Conservation (phyloP, 2,888 invertebrate species). For the Drosophila maculinotata region DNA sequence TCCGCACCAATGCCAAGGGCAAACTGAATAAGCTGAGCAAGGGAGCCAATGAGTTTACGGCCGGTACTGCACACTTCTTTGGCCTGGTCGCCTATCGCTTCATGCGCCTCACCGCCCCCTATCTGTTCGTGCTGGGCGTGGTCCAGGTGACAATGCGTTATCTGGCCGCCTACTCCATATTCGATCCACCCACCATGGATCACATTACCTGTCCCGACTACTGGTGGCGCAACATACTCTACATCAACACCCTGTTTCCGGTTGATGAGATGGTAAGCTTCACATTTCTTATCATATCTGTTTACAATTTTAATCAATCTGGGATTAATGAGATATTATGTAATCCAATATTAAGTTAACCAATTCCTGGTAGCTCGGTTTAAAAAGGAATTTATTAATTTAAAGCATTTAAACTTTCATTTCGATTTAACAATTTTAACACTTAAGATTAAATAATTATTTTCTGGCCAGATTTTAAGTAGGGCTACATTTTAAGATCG, state of each 20-base stretch:
- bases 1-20: slow-evolving; percentile 91
- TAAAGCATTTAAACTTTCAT: no score
- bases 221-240: slow-evolving; percentile 95
- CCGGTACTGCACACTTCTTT: slow-evolving; percentile 90
- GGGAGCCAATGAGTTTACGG: slow-evolving; percentile 87
- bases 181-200: slow-evolving; percentile 93
- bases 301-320: neutral
- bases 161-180: slow-evolving; percentile 92
- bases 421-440: no score
- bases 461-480: no score
- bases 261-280: slow-evolving; percentile 93
- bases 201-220: slow-evolving; percentile 93
- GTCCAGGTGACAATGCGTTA: slow-evolving; percentile 95
- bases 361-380: no score
- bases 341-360: no score
- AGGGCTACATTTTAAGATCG: no score
- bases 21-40: slow-evolving; percentile 89
- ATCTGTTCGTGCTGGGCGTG: slow-evolving; percentile 92
- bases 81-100: slow-evolving; percentile 92
- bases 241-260: slow-evolving; percentile 94
- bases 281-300: neutral
- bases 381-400: no score
- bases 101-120: slow-evolving; percentile 92
- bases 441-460: no score
- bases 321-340: no score